Conservation (phyloP, 2,888 invertebrate genomes). For the Capitulum mitella region DNA sequence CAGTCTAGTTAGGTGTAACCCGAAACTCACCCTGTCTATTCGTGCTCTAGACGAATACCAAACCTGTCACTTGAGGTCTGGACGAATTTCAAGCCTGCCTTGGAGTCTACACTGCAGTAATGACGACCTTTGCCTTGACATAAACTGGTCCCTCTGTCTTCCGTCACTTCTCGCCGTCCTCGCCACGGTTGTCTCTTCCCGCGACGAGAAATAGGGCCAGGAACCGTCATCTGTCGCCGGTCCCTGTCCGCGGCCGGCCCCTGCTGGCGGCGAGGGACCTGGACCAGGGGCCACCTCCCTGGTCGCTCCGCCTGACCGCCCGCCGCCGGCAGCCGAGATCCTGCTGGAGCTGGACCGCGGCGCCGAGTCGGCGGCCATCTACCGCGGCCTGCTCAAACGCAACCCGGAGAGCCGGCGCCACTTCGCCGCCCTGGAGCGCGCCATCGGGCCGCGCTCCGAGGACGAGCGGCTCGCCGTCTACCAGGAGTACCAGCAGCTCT, state of each 20-base stretch:
- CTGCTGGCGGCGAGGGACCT: too few species aligned
- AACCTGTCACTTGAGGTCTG: too few species aligned
- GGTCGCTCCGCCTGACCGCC: not conserved
- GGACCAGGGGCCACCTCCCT: too few species aligned
- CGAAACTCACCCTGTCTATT: too few species aligned
- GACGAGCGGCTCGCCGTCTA: conserved; percentile 75
- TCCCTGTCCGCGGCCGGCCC: too few species aligned
- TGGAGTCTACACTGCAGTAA: too few species aligned
- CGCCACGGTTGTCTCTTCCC: not conserved
- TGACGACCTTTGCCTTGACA: too few species aligned
- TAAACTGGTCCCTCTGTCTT: too few species aligned
- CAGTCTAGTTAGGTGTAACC: too few species aligned
- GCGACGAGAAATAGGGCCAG: too few species aligned
- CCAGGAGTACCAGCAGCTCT: conserved; percentile 56
- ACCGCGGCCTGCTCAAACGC: conserved; percentile 72
- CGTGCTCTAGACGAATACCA: too few species aligned
- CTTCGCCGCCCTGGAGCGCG: conserved; percentile 79
- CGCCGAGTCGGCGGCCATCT: conserved; percentile 69
- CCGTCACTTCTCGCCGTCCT: not conserved
- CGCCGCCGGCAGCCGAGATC: conserved; percentile 43
- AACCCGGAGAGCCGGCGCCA: conserved; percentile 96
- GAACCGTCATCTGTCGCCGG: not conserved
- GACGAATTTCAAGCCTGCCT: too few species aligned
- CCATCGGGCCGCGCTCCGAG: conserved; percentile 61
- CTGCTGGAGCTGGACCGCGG: conserved; percentile 49